Conservation (phyloP, 2,888 invertebrate species). For the Stenolophus ochropezus region DNA sequence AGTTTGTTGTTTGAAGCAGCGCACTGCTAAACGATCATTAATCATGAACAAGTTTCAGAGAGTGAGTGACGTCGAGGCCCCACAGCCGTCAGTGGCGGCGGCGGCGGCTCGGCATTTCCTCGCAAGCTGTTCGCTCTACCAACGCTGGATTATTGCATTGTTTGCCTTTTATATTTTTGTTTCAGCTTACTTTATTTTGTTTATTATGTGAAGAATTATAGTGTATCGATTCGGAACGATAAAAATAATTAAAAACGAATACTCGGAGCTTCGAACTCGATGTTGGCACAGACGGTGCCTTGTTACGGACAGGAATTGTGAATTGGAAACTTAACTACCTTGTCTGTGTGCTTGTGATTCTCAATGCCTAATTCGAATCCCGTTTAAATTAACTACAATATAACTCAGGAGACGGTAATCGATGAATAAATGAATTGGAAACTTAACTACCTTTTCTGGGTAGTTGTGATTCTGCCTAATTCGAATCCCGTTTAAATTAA, state of each 20-base stretch:
- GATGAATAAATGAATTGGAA: too few relatives aligned
- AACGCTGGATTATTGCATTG: constrained; percentile 26
- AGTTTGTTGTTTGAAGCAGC: constrained; percentile 79
- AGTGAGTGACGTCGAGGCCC: constrained; percentile 73
- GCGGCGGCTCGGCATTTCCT: constrained; percentile 44
- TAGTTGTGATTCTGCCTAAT: too few relatives aligned
- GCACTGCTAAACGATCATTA: constrained; percentile 76
- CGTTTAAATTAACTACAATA: too few relatives aligned
- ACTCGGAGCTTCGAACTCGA: not conserved
- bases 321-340: too few relatives aligned
- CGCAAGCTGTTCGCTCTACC: not conserved
- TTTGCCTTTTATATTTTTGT: not conserved
- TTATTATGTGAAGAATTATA: not conserved
- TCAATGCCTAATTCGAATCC: too few relatives aligned
- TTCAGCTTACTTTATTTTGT: not conserved
- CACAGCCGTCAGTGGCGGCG: constrained; percentile 69
- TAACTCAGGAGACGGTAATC: too few relatives aligned
- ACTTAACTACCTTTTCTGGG: too few relatives aligned
- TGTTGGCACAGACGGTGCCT: not conserved
- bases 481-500: too few relatives aligned
- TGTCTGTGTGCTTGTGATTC: too few relatives aligned
- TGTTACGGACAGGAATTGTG: not conserved
- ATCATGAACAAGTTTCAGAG: constrained; percentile 76
- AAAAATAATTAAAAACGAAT: not conserved
- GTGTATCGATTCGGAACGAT: not conserved